A percentile compares a stretch with the other conserved stretches of the same genome.
Evolutionary conservation across 2,113 vertebrate genomes (phyloP).

Genomic region (Noctilio leporinus): DNA sequence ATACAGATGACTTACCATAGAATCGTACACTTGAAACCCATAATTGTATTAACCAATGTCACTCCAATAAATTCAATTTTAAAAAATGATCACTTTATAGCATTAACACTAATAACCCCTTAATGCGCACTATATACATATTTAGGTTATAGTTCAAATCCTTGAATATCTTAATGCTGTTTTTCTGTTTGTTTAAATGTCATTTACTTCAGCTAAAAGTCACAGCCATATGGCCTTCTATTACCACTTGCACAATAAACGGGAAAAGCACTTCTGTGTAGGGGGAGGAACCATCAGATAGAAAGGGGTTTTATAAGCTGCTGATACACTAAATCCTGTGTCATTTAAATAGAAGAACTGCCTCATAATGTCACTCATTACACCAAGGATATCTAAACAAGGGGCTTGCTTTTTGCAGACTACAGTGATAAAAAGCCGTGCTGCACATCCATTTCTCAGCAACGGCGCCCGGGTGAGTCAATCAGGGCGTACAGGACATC

Average conservation of each 20-base stretch:
- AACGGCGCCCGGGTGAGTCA: constrained; percentile 74
- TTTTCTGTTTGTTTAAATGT: constrained; percentile 78
- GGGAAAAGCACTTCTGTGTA: constrained; percentile 66
- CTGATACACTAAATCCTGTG: constrained; percentile 77
- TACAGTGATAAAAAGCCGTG: constrained; percentile 77
- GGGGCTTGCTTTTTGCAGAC: constrained; percentile 75
- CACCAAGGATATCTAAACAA: constrained; percentile 75
- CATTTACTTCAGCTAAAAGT: constrained; percentile 80
- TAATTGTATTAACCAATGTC: neutral
- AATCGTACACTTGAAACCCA: neutral
- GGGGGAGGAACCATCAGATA: constrained; percentile 70
- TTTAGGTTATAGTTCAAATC: constrained; percentile 65
- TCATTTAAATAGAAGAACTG: constrained; percentile 79
- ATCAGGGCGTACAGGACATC: constrained; percentile 47
- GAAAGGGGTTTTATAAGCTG: constrained; percentile 78
- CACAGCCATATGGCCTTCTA: constrained; percentile 78
- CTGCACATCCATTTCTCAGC: constrained; percentile 81
- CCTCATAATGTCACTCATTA: constrained; percentile 83
- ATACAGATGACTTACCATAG: neutral
- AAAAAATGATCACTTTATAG: constrained; percentile 42
- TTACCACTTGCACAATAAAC: constrained; percentile 73
- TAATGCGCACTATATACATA: constrained; percentile 46
- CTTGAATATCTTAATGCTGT: constrained; percentile 66
- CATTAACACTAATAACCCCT: constrained; percentile 39
- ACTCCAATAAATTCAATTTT: neutral